Evolutionary conservation across 2,888 invertebrate genomes (phyloP).

Genomic region (Portevinia maculata): DNA sequence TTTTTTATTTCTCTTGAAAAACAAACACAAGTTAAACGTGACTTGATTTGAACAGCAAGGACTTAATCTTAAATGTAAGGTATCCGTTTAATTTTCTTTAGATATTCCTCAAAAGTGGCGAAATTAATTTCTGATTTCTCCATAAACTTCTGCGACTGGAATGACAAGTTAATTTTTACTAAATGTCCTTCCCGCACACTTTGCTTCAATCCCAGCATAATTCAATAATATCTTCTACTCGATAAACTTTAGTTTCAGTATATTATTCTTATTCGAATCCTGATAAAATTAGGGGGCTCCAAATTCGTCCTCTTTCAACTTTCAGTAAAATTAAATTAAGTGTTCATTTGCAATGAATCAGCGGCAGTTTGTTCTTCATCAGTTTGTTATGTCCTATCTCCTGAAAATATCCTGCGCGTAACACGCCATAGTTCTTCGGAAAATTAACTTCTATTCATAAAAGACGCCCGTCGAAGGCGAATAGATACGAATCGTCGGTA

Average conservation of each 20-base stretch:
- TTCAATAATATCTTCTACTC: conserved; percentile 62
- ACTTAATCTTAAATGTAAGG: too few species aligned
- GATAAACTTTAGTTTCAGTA: conserved; percentile 53
- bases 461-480: conserved; percentile 54
- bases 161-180: conserved; percentile 23
- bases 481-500: conserved; percentile 42
- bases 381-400: background rate
- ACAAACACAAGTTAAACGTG: too few species aligned
- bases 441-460: conserved; percentile 71
- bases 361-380: conserved; percentile 58
- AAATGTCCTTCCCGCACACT: conserved; percentile 22
- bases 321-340: conserved; percentile 68
- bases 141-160: background rate
- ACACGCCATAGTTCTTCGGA: conserved; percentile 31
- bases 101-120: too few species aligned
- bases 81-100: too few species aligned
- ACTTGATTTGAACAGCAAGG: too few species aligned
- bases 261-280: conserved; percentile 13
- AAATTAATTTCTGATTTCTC: background rate
- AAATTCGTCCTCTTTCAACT: conserved; percentile 5
- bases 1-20: too few species aligned
- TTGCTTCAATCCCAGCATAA: conserved; percentile 47
- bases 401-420: conserved; percentile 4
- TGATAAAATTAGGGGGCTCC: conserved; percentile 25
- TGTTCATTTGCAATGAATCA: conserved; percentile 54